Conservation (phyloP, 2,113 vertebrate genomes). For the Empidonax alnorum region DNA sequence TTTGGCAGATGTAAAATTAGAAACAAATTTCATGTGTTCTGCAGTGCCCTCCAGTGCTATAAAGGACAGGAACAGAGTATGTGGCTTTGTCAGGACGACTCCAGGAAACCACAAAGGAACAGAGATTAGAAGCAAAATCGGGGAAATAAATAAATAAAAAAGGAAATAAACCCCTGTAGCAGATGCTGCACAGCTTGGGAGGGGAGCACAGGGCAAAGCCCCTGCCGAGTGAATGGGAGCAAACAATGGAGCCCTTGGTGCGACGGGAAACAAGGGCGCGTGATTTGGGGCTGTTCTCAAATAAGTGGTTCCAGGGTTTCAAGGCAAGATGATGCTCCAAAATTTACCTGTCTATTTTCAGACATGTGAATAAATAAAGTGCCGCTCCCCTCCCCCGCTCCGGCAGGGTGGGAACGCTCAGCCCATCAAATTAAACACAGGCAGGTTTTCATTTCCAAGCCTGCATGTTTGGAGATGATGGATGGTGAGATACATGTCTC, state of each 20-base stretch:
- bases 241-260: slow-evolving; percentile 35
- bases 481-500: slow-evolving; percentile 61
- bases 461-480: slow-evolving; percentile 59
- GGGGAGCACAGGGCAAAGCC: slow-evolving; percentile 19
- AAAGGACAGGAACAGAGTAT: slow-evolving; percentile 80
- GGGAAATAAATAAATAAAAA: slow-evolving; percentile 64
- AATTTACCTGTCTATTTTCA: slow-evolving; percentile 36
- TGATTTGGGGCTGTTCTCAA: background rate
- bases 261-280: accelerated
- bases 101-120: slow-evolving; percentile 85
- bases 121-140: slow-evolving; percentile 80
- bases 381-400: accelerated
- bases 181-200: slow-evolving; percentile 74
- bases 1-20: slow-evolving; percentile 91
- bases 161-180: slow-evolving; percentile 68
- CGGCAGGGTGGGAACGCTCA: background rate
- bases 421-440: slow-evolving; percentile 58
- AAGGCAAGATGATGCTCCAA: background rate
- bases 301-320: background rate
- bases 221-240: slow-evolving; percentile 31
- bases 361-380: background rate
- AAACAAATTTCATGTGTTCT: slow-evolving; percentile 91
- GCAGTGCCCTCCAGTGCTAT: slow-evolving; percentile 80
- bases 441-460: slow-evolving; percentile 59
- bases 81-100: slow-evolving; percentile 84